Evolutionary conservation across 1,140 invertebrate species (phyloP).

Genomic region (Zaprionus taronus): DNA sequence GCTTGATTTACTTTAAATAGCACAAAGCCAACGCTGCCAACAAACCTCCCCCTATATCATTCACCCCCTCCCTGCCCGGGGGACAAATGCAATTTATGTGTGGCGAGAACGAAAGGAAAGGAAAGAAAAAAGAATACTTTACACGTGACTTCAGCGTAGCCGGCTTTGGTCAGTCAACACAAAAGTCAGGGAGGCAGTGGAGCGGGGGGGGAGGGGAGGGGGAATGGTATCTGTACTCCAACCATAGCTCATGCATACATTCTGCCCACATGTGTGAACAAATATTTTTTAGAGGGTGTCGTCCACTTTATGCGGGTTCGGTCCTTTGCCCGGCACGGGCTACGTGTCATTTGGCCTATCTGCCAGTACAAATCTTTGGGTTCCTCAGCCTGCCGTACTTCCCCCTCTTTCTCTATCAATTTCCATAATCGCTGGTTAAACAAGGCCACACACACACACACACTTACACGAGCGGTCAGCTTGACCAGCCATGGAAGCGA

Average conservation of each 20-base stretch:
- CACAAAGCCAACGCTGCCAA: constrained; percentile 12
- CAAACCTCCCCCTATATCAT: not conserved
- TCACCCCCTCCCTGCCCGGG: not conserved
- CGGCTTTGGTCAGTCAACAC: constrained; percentile 32
- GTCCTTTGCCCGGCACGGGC: constrained; percentile 38
- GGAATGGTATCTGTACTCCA: not conserved
- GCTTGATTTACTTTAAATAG: constrained; percentile 80
- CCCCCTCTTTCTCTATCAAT: constrained; percentile 43
- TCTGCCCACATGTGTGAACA: constrained; percentile 74
- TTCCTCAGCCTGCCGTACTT: not conserved
- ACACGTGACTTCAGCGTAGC: constrained; percentile 73
- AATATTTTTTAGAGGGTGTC: constrained; percentile 80
- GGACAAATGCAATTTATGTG: constrained; percentile 73
- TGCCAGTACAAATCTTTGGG: constrained; percentile 65
- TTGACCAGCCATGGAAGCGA: not conserved
- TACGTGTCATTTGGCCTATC: constrained; percentile 81
- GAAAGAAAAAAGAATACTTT: constrained; percentile 39
- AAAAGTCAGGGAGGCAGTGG: constrained; percentile 18
- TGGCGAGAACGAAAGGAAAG: constrained; percentile 31
- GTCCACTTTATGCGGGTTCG: constrained; percentile 66
- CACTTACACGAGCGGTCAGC: constrained; percentile 56
- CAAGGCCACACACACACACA: constrained; percentile 61
- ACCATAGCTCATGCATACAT: constrained; percentile 8
- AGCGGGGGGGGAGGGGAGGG: not conserved
- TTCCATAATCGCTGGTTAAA: constrained; percentile 83